Conservation (phyloP, 2,113 vertebrate species). For the Serinus canaria region DNA sequence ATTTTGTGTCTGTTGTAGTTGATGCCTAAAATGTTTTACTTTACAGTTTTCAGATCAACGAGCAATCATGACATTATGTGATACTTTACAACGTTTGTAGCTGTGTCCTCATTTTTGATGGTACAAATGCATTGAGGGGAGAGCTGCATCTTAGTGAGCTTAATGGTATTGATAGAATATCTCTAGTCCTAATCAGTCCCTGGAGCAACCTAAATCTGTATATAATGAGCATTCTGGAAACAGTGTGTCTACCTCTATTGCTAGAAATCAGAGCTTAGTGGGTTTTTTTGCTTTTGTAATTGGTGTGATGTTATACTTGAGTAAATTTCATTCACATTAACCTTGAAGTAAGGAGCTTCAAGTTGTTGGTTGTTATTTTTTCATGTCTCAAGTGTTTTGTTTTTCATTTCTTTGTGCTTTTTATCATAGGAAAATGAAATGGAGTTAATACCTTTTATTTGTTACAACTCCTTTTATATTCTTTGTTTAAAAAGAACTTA, state of each 20-base stretch:
- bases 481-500: background rate
- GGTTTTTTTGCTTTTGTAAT: background rate
- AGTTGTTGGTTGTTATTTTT: constrained; percentile 20
- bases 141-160: background rate
- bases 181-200: constrained; percentile 26
- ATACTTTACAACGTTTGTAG: background rate
- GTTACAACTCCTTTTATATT: background rate
- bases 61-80: background rate
- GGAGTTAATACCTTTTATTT: background rate
- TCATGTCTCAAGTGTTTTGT: background rate
- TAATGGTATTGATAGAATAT: constrained; percentile 47
- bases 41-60: background rate
- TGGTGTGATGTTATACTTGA: constrained; percentile 29
- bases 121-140: background rate
- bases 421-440: background rate
- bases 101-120: background rate
- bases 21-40: background rate
- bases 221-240: constrained; percentile 51
- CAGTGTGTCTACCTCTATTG: background rate
- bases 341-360: constrained; percentile 33
- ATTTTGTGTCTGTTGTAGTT: background rate
- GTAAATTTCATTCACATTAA: constrained; percentile 39
- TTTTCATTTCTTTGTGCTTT: background rate
- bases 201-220: constrained; percentile 44
- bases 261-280: background rate